Conservation (phyloP, 2,797 vertebrate species). For the Synanceia verrucosa region DNA sequence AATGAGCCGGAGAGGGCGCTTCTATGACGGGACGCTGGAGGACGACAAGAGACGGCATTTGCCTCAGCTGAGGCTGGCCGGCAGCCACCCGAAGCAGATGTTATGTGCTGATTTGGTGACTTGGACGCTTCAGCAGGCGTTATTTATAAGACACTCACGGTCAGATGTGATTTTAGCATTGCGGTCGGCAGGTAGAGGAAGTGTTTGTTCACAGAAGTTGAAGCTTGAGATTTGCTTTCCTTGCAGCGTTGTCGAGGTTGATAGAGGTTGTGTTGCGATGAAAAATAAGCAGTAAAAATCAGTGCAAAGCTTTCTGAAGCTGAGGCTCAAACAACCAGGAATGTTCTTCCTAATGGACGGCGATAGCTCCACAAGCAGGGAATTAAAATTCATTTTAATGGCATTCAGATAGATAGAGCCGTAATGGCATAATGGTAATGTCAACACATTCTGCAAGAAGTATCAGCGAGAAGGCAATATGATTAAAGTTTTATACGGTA, state of each 20-base stretch:
- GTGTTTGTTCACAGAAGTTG: constrained; percentile 32
- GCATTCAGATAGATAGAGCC: constrained; percentile 32
- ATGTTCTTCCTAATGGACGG: background rate
- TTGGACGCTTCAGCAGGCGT: constrained; percentile 15
- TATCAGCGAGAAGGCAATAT: constrained; percentile 15
- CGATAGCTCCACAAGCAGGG: background rate
- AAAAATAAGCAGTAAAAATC: background rate
- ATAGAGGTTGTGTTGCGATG: background rate
- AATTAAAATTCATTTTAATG: background rate
- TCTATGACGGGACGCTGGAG: constrained; percentile 17
- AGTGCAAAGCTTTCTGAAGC: background rate
- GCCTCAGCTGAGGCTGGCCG: constrained; percentile 16
- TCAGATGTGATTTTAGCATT: constrained; percentile 43
- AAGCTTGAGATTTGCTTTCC: constrained; percentile 12
- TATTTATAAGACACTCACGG: constrained; percentile 43
- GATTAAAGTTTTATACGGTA: constrained; percentile 39
- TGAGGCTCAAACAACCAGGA: background rate
- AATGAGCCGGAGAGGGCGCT: constrained; percentile 53
- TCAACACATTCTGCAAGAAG: constrained; percentile 15
- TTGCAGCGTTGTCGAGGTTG: background rate
- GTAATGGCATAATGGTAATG: constrained; percentile 10
- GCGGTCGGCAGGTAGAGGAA: constrained; percentile 32
- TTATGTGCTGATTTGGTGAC: constrained; percentile 52
- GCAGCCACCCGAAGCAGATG: constrained; percentile 64
- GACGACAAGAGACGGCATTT: constrained; percentile 30